A percentile compares a stretch with the other conserved stretches of the same genome.
phyloP scores from a whole-genome alignment of 1,140 invertebrate genomes.

The Thrips palmi region DNA sequence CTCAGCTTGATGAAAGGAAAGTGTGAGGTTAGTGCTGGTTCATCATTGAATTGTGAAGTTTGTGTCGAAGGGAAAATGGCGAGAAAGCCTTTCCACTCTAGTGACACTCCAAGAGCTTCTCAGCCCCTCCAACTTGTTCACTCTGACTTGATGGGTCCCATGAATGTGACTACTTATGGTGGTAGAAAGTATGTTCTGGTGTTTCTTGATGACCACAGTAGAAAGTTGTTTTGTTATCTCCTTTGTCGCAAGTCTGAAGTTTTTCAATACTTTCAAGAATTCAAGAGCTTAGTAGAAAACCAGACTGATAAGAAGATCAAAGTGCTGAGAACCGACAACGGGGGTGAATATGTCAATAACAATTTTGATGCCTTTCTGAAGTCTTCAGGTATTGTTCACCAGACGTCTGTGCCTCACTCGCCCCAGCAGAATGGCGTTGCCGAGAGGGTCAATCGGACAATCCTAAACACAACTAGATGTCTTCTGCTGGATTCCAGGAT shows the following conservation, averaged over 20 bases:
- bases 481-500: constrained; percentile 9
- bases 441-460: constrained; percentile 17
- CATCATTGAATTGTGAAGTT: too few species aligned
- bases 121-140: too few species aligned
- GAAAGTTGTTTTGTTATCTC: constrained; percentile 16
- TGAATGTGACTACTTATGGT: too few species aligned
- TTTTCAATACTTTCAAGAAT: constrained; percentile 12
- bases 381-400: constrained; percentile 18
- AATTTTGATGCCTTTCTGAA: constrained; percentile 8
- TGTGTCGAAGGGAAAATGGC: too few species aligned
- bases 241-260: constrained; percentile 16
- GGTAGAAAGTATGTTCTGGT: constrained; percentile 16
- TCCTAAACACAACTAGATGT: constrained; percentile 6
- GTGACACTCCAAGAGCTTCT: too few species aligned
- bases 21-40: too few species aligned
- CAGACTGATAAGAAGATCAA: constrained; percentile 12
- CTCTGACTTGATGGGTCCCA: too few species aligned
- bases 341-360: constrained; percentile 12
- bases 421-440: constrained; percentile 22
- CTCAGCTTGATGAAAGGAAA: too few species aligned
- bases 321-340: constrained; percentile 13
- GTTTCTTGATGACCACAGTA: constrained; percentile 17
- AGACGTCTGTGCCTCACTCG: constrained; percentile 17
- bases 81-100: too few species aligned
- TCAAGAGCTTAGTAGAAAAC: constrained; percentile 13